These are phyloP conservation scores for Acipenser ruthenus DNA, from an alignment of 2,797 vertebrate species.

Conservation along the genomic window DNA sequence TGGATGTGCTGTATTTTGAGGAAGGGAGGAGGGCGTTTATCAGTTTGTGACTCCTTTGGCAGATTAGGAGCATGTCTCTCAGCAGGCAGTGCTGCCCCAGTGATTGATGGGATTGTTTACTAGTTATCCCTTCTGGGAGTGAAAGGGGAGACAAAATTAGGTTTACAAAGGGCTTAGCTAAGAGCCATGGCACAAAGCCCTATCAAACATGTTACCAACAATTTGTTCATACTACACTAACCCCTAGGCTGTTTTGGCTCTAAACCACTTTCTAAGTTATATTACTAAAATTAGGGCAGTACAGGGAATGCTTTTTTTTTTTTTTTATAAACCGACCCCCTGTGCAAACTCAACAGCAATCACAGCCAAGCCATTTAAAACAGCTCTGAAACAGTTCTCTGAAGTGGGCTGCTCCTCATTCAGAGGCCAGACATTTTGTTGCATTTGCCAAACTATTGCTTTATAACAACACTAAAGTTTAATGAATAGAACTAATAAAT, in stretches of 20 bases:
- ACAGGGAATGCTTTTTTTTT: neutral
- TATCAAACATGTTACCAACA: constrained; percentile 8
- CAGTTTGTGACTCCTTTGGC: neutral
- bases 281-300: constrained; percentile 10
- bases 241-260: constrained; percentile 1
- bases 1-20: neutral
- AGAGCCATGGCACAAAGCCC: constrained; percentile 4
- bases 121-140: neutral
- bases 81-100: constrained; percentile 6
- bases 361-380: neutral
- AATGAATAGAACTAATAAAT: no score
- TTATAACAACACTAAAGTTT: no score
- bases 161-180: neutral
- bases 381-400: neutral
- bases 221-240: constrained; percentile 13
- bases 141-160: constrained; percentile 10
- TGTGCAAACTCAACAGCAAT: neutral
- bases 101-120: constrained; percentile 13
- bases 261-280: neutral
- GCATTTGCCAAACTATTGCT: neutral
- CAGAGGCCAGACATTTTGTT: neutral
- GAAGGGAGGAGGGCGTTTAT: constrained; percentile 1
- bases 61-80: constrained; percentile 1
- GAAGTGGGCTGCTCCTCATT: neutral
- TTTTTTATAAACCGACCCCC: neutral